Conservation (phyloP, 1,140 invertebrate species). For the Sminthurinus signatus region DNA sequence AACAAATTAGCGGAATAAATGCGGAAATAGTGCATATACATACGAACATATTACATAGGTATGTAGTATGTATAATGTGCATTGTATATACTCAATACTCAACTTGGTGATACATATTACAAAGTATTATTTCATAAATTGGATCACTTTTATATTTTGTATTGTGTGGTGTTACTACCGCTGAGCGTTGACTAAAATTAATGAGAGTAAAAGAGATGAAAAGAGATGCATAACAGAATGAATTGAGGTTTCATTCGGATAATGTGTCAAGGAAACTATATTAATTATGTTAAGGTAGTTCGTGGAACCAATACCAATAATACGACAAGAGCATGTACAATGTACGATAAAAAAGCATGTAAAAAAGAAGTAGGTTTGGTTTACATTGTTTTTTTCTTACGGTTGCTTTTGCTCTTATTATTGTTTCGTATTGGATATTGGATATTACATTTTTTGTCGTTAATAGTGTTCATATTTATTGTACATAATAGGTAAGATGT, state of each 20-base stretch:
- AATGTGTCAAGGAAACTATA: neutral
- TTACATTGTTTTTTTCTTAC: neutral
- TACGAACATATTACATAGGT: too few species aligned
- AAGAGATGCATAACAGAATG: too few species aligned
- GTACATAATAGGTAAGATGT: too few species aligned
- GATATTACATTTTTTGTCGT: neutral
- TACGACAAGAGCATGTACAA: neutral
- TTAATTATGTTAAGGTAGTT: neutral
- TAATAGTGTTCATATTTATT: too few species aligned
- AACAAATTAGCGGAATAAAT: conserved; percentile 28
- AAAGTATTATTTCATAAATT: too few species aligned
- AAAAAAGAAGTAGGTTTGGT: neutral
- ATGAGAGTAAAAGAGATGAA: too few species aligned
- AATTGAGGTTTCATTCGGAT: neutral
- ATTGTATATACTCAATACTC: too few species aligned
- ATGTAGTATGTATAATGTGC: too few species aligned
- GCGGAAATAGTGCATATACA: conserved; percentile 24
- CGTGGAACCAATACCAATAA: neutral
- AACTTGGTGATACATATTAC: too few species aligned
- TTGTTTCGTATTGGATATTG: neutral
- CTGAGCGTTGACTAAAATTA: too few species aligned
- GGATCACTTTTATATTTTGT: too few species aligned
- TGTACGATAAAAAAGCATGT: neutral
- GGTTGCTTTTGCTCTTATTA: neutral
- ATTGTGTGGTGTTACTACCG: too few species aligned